These are phyloP conservation scores for Calvadosia cruxmelitensis DNA, from an alignment of 30 jellyfish, hydroid and myxozoan genomes.

Conservation along the genomic window DNA sequence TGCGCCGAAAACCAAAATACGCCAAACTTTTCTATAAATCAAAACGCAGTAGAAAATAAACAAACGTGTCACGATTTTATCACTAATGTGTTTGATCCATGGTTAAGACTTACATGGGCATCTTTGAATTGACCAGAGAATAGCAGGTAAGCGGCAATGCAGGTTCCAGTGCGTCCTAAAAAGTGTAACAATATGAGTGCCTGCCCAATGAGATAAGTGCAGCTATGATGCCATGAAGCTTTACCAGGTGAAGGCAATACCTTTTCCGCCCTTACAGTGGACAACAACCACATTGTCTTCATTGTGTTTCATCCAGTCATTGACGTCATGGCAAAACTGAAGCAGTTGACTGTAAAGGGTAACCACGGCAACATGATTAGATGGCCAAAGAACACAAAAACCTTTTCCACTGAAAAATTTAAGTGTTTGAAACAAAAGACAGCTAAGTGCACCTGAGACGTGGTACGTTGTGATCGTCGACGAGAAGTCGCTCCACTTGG, in stretches of 20 bases:
- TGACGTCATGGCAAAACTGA: slow-evolving; percentile 67
- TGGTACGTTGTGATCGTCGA: slow-evolving; percentile 95
- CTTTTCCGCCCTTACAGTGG: slow-evolving; percentile 98
- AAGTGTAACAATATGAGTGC: background rate
- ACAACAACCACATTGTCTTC: slow-evolving; percentile 51
- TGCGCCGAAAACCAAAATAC: slow-evolving; percentile 85
- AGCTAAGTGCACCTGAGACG: slow-evolving; percentile 38
- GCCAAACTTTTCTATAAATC: slow-evolving; percentile 66
- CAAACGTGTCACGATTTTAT: too few relatives aligned
- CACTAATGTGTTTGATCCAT: background rate
- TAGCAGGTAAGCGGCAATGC: slow-evolving; percentile 76
- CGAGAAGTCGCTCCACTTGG: slow-evolving; percentile 70
- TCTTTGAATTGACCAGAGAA: slow-evolving; percentile 77
- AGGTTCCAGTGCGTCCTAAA: slow-evolving; percentile 88
- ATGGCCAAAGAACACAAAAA: too few relatives aligned
- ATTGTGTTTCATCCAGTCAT: slow-evolving; percentile 59
- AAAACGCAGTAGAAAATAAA: too few relatives aligned
- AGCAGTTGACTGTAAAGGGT: slow-evolving; percentile 43
- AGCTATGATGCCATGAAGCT: too few relatives aligned
- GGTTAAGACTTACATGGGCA: slow-evolving; percentile 52
- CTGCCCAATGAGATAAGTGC: too few relatives aligned
- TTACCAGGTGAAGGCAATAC: slow-evolving; percentile 11
- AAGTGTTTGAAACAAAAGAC: background rate
- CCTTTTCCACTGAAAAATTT: too few relatives aligned
- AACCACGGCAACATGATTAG: background rate